Evolutionary conservation across 2,888 invertebrate genomes (phyloP).

Genomic region (Cyclophora punctaria): DNA sequence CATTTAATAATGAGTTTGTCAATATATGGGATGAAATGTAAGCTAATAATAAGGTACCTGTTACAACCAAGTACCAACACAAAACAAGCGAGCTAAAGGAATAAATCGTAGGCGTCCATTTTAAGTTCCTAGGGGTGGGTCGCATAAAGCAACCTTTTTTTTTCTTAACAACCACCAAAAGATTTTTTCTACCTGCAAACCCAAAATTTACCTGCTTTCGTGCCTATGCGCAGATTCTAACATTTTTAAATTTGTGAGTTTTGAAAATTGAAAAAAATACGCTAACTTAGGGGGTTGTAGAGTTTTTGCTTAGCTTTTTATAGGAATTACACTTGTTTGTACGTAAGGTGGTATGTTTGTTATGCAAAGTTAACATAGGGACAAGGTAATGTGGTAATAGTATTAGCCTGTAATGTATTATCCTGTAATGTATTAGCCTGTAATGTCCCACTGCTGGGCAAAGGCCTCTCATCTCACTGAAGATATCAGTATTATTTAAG

Average conservation of each 20-base stretch:
- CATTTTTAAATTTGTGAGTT: conserved; percentile 43
- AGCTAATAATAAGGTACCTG: too few species aligned
- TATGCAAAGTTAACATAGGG: too few species aligned
- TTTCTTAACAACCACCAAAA: conserved; percentile 52
- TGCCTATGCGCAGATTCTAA: conserved; percentile 60
- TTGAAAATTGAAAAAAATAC: conserved; percentile 39
- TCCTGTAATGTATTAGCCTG: too few species aligned
- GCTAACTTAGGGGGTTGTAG: conserved; percentile 36
- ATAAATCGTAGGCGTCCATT: conserved; percentile 58
- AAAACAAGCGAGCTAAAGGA: conserved; percentile 21
- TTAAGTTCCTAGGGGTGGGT: conserved; percentile 57
- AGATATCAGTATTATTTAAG: too few species aligned
- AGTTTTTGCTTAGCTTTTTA: conserved; percentile 61
- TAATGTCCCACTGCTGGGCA: too few species aligned
- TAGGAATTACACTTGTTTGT: conserved; percentile 57
- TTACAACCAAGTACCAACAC: conserved; percentile 23
- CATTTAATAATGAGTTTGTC: too few species aligned
- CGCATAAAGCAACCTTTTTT: conserved; percentile 66
- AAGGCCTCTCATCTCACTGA: too few species aligned
- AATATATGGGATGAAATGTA: too few species aligned
- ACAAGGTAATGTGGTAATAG: too few species aligned
- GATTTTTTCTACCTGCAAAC: conserved; percentile 73
- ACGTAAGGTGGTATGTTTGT: conserved; percentile 38
- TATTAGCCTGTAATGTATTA: too few species aligned
- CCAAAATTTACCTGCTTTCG: conserved; percentile 56